Evolutionary conservation across 2,797 vertebrate genomes (phyloP), one percentile per base, ranked within the genome.

Genomic region (Acipenser ruthenus): DNA sequence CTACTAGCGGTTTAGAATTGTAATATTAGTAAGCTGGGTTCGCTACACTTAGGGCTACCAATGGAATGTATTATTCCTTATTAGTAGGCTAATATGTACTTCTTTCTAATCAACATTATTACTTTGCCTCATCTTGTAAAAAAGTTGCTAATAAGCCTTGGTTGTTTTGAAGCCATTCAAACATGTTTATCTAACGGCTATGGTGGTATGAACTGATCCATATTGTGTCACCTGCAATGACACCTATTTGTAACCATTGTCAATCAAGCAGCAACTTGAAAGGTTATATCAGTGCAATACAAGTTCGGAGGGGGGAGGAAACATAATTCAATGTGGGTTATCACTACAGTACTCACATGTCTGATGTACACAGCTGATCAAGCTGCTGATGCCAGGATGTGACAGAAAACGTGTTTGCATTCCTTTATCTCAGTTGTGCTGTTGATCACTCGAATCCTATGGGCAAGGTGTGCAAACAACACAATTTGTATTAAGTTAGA

Each of bases 231-330:
- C 15, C 49, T 52, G 61, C 63, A 64, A 51, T 69, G 51, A 12
- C 15, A 50, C 13, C 52, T 63, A 66, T 70, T 70, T 70, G 63
- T 56, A 53, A 8, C 12, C 15, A 2, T 11, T 9, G 1, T 66
- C 74, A 60, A 10, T 73, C 67, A 67, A 69, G 56, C 0, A 37
- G 60, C 47, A 76, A n/a, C 49, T 12, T n/a, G 58, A 63, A 70
- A 70, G 69, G 65, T 66, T 66, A 55, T 52, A 55, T 13, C 18
- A 56, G 49, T 49, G 48, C 49, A 60, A 67, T 59, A 64, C 49
- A 59, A 66, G 18, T 18, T 58, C 7, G 12, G 52, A 58, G 37
- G 47, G 15, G 48, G 53, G 52, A 7, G 6, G 7, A 55, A 49
- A n/a, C 10, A 0, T 2, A 8, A 10, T 9, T 59, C 9, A 68